Evolutionary conservation across 2,888 invertebrate genomes (phyloP), one percentile per base, ranked within the genome.

Genomic region (Leucoptera coffeella): DNA sequence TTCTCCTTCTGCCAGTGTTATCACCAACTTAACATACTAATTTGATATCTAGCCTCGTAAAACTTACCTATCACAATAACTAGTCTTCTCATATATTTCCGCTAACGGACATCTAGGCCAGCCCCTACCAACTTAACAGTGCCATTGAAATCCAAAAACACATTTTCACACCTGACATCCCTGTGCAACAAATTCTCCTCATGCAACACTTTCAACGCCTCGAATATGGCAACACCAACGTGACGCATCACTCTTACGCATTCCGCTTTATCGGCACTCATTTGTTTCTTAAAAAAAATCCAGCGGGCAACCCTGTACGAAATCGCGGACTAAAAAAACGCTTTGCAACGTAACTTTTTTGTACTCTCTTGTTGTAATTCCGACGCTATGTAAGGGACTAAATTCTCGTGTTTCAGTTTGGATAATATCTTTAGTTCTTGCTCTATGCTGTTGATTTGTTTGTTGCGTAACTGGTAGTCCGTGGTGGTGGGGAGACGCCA

Each of bases 151-250:
- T 84, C 84, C 47, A 90, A 61, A 45, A 80, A 84, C 28, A 89
- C 77, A 35, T 80, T 83, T 12, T 80, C 78, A 39, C 80, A 80
- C 31, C 82, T 62, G n/a, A 94, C 58, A 52, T 88, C 83, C 42
- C 83, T 82, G 49, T 94, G 92, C 10, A 89, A 79, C 2, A 92
- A 80, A 35, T 85, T 84, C 33, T 82, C 84, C 38, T 80, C 75
- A 47, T 94, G 93, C 29, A 94, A 62, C 47, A 81, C 89, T 20
- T 78, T 77, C 15, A 93, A 55, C 9, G 85, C 89, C 27, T 78
- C 74, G 3, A 92, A 62, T 14, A 91, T 74, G 15, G 85, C 87
- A 25, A 69, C 62, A 0, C 83, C 82, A 15, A 90, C 74, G 43
- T 77, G 73, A 15, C 82, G 72, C 5, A 88, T 43, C 28, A 80